Base-by-base conservation (phyloP, 1,140 invertebrate genomes). In the Onthophagus taurus region DNA sequence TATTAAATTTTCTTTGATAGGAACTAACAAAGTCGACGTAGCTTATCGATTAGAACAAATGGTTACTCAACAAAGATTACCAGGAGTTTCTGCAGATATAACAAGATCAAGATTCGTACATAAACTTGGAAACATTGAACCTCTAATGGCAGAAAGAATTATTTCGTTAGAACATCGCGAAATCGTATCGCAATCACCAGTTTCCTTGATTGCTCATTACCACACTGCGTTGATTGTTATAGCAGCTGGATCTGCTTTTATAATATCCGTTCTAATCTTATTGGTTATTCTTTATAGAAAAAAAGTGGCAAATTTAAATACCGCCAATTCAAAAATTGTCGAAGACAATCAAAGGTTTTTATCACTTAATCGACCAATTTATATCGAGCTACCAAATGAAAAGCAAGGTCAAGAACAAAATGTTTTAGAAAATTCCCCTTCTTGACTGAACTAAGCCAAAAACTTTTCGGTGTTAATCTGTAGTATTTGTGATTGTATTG, bases 181-280 rank as follows among this genome's bases (percentile, higher is more conserved):
- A 54, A 77, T 83, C 31, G 67, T 82, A 2, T 79, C 74, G 2
- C 74, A 75, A 58, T 79, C 67, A 38, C 80, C 69, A 2, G 71
- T 77, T n/a, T 75, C 74, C 16, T 65, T 72, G 20, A 70, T 76
- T 14, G 77, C 78, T 4, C 73, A 78, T 23, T 83, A 82, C 60
- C 78, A 82, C 53, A 82, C 80, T 1, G 77, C 79, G 11, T 70
- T 81, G 3, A 74, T 84, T 38, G 77, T 82, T 3, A 64, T 83
- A 16, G 79, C 75, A 3, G 77, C 78, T 0, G 75, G 77, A 2
- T 81, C 80, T 18, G 80, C 79, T 8, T 83, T 83, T 54, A 70
- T 83, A 37, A 80, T 84, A 49, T 80, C 77, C 56, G 77, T 79
- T 29, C 63, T 85, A 12, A 71, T 78, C 8, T 72, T 83, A 11